Base-by-base conservation (phyloP, 2,888 invertebrate genomes). In the Theristus sp. region DNA sequence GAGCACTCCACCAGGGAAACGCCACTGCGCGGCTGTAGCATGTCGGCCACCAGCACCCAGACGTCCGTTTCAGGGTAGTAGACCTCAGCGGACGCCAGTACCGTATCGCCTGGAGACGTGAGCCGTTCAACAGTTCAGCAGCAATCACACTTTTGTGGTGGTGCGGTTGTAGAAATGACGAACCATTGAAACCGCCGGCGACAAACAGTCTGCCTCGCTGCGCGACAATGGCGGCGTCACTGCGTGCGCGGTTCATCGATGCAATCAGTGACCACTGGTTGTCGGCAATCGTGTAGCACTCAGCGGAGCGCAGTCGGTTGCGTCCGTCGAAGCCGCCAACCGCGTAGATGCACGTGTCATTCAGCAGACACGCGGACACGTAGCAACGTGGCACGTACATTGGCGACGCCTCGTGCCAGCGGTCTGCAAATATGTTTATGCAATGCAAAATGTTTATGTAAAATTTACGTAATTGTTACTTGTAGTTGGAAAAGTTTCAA, bases 241-340 rank as follows among this genome's bases (percentile, higher is more conserved):
- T 86, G 17, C 87, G 78, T 68, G 82, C 82, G 62, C 68, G 65
- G 78, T 57, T 82, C 91, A 91, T 91, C 0, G 87, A 84, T 0
- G 87, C 83, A 25, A 90, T 84, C 65, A 87, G 78, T 1, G 85
- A 83, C 77, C 77, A 77, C 73, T 90, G 89, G 74, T 91, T 91
- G 10, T n/a, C n/a, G n/a, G n/a, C n/a, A n/a, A n/a, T n/a, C n/a
- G n/a, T n/a, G 49, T 20, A 49, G 6, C 49, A n/a, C n/a, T 75
- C 74, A 78, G 84, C 84, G 58, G 83, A 82, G 65, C 81, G 81
- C 6, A 87, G 78, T 57, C 87, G 76, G 46, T 80, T 80, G 66
- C 81, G 80, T 1, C 87, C 87, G 71, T 86, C 84, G 74, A 85
- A 87, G 1, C 87, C 87, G 0, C 87, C 88, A 1, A 88, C 79